Base-by-base conservation (phyloP, 2,113 vertebrate genomes). In the Serilophus lunatus region DNA sequence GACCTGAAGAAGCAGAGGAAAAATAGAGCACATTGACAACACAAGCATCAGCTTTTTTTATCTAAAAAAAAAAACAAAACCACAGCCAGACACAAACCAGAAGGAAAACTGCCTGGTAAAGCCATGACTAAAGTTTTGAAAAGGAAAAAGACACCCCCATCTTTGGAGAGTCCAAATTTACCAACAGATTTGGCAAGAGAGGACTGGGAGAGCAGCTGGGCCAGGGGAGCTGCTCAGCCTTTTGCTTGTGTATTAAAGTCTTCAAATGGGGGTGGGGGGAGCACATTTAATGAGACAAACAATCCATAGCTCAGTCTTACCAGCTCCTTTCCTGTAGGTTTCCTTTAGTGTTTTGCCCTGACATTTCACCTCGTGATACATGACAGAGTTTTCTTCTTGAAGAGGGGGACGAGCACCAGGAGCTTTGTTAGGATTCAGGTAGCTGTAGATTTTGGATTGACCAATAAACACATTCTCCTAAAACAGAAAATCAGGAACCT, bases 301-400 rank as follows among this genome's bases (percentile, higher is more conserved):
- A 88, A 65, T 13, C 26, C 86, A 70, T 61, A 91, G 12, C 38
- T 24, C 70, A 50, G 4, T 38, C 97, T 97, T 96, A 98, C 98
- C 98, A 95, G 98, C 98, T 86, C 96, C 98, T 65, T 96, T 97
- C 93, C 97, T 98, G 95, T 95, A 97, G 40, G 90, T 76, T 42
- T 98, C 97, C 9, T 93, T 80, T 89, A 96, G 96, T 80, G 96
- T 91, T 89, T 97, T 98, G 82, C 98, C 97, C 49, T 97, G 97
- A 94, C 98, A 97, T 94, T 98, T 99, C 87, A 97, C 97, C 60
- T 99, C 98, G 70, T 98, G 98, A 96, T 98, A 97, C 68, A 97
- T 91, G 70, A 98, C 98, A 50, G 98, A 98, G 92, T 98, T 98
- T 91, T 98, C 98, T 80, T 99, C 98, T 77, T 99, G 98, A 69